Base-by-base conservation (phyloP, 2,797 vertebrate genomes). In the Ispidina picta region DNA sequence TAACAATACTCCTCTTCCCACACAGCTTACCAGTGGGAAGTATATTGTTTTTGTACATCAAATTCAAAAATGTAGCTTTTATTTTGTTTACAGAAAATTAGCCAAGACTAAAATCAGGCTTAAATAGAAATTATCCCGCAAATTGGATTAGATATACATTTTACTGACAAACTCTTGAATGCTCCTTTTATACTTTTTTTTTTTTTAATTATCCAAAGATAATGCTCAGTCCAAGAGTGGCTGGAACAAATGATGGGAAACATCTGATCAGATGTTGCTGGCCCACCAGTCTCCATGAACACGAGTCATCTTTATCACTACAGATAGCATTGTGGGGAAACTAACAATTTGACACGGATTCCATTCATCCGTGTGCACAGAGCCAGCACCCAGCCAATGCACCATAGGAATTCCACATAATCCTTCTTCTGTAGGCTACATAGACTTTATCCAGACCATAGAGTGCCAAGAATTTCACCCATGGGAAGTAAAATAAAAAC, bases 401-500 rank as follows among this genome's bases (percentile, higher is more conserved):
- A 59, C 4, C 2, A 0, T 59, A 86, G 31, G 78, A 83, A 74
- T 95, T 93, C 88, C 65, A 80, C 58, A 84, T 95, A 93, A 94
- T 88, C 81, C 21, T 5, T 71, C 78, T 95, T 95, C 86, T 91
- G 31, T 82, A 72, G 75, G 83, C 15, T 56, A 65, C 19, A 16
- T 8, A 77, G 86, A 72, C 62, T 89, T 88, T 88, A 83, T 71
- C 46, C 91, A 88, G 63, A 78, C 60, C 64, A 60, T 22, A 60
- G 68, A 92, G 39, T 77, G 77, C 22, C 72, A 84, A 90, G 65
- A 92, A 84, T 93, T 90, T 93, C 85, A 84, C 89, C 74, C 91
- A 92, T 80, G 86, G 92, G 92, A 88, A 95, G 74, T 51, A 52
- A 94, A 96, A 90, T 56, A 74, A 94, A 94, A 94, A 92, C 80